Evolutionary conservation across 2,888 invertebrate species (phyloP).

Genomic region (Erebia epiphron): DNA sequence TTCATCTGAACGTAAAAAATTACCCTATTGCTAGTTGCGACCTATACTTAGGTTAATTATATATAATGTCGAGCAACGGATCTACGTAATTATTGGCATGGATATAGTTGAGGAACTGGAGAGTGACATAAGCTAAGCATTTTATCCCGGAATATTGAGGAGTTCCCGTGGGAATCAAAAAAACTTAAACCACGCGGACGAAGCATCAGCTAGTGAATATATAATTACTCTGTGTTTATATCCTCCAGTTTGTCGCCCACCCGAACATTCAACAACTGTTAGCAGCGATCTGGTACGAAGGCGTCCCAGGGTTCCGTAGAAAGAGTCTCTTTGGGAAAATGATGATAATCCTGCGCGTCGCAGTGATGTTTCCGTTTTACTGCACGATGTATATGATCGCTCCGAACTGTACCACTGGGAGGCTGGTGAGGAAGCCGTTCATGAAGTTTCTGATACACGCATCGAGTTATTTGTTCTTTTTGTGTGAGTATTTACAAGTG

Average conservation of each 20-base stretch:
- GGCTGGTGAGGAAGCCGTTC: conserved; percentile 95
- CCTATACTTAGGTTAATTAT: too few species aligned
- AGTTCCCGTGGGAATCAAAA: too few species aligned
- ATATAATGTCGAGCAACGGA: too few species aligned
- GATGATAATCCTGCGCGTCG: conserved; percentile 88
- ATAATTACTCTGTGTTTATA: too few species aligned
- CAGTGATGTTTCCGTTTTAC: conserved; percentile 93
- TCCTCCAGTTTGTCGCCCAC: conserved; percentile 93
- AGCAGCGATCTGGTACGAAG: conserved; percentile 97
- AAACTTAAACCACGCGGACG: too few species aligned
- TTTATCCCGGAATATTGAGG: too few species aligned
- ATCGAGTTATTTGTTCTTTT: conserved; percentile 95
- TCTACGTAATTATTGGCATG: too few species aligned
- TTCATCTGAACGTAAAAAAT: too few species aligned
- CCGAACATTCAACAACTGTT: conserved; percentile 96
- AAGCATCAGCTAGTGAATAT: too few species aligned
- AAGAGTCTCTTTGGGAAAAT: conserved; percentile 89
- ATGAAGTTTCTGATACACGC: conserved; percentile 98
- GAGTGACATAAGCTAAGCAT: too few species aligned
- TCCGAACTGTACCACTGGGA: conserved; percentile 91
- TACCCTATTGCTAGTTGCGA: too few species aligned
- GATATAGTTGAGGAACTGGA: too few species aligned
- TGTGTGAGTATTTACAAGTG: conserved; percentile 86
- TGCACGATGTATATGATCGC: conserved; percentile 92
- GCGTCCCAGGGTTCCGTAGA: conserved; percentile 95